Evolutionary conservation across 2,888 invertebrate genomes (phyloP).

Genomic region (Cetonia aurata): DNA sequence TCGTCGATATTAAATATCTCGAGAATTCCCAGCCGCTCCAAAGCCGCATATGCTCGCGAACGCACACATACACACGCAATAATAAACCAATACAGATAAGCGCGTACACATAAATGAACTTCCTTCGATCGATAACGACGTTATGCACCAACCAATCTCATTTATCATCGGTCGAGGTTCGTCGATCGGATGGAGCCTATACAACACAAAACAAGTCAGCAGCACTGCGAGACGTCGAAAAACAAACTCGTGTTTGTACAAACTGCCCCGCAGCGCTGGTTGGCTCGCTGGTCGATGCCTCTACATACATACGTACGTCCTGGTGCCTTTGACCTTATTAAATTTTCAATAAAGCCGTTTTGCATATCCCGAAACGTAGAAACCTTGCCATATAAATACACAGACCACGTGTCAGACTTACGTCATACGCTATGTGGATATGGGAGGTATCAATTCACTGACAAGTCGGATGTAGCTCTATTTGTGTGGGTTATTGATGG

Average conservation of each 20-base stretch:
- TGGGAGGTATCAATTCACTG: background rate
- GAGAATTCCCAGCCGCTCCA: background rate
- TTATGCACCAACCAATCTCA: no score
- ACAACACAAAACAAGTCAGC: no score
- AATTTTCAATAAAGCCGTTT: slow-evolving; percentile 27
- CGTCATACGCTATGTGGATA: no score
- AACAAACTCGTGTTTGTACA: slow-evolving; percentile 18
- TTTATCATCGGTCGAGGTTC: no score
- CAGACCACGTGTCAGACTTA: no score
- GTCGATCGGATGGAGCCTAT: no score
- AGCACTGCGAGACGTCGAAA: background rate
- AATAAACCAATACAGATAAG: no score
- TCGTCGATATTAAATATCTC: slow-evolving; percentile 28
- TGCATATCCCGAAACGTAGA: slow-evolving; percentile 28
- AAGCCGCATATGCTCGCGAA: no score
- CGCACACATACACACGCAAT: no score
- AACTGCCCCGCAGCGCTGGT: background rate
- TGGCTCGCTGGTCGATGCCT: slow-evolving; percentile 12
- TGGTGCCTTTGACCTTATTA: slow-evolving; percentile 31
- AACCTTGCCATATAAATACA: background rate
- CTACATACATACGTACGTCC: background rate
- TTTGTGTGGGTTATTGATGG: slow-evolving; percentile 12
- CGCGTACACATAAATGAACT: no score
- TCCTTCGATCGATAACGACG: no score
- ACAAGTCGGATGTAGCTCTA: background rate